Evolutionary conservation across 2,113 vertebrate genomes (phyloP), one percentile per base, ranked within the genome.

Genomic region (Caretta caretta): DNA sequence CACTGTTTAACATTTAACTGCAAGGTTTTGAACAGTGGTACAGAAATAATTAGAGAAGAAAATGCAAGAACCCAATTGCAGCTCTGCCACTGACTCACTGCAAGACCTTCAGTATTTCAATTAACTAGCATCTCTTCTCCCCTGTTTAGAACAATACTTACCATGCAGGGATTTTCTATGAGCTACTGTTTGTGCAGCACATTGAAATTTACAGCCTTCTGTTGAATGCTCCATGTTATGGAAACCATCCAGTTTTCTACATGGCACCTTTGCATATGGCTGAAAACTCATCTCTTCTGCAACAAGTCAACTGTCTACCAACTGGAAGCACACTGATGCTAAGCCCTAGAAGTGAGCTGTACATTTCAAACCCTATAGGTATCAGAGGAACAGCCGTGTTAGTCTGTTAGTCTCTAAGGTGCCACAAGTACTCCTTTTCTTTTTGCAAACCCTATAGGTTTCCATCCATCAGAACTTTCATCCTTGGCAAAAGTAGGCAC

Each of bases 41-140:
- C n/a, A 31, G 76, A 46, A 49, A 14, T 31, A 79, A 79, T 1
- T 2, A 35, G 14, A 2, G 8, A 53, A 51, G 59, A 35, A 6
- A 12, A 1, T 2, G 12, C 53, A 1, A 29, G 5, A 6, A 0
- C 48, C n/a, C 3, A 5, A 54, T 6, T 0, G 12, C 78, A 53
- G 35, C 50, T 50, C 46, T 19, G 65, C 65, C n/a, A 38, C 65
- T 22, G n/a, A 72, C n/a, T 72, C 65, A 31, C 76, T 31, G 46
- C 76, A 16, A 2, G 27, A 1, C 20, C 59, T 86, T 8, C 49
- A 25, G 14, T 12, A 11, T 2, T 75, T 29, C 6, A 3, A 5
- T 38, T 38, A 75, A 56, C 49, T 6, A 83, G 42, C 5, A 0
- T 14, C 7, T 7, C 69, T 6, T 5, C 17, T 27, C 11, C 35